Evolutionary conservation across 2,888 invertebrate genomes (phyloP), one percentile per base, ranked within the genome.

Genomic region (Brachylomia viminalis): DNA sequence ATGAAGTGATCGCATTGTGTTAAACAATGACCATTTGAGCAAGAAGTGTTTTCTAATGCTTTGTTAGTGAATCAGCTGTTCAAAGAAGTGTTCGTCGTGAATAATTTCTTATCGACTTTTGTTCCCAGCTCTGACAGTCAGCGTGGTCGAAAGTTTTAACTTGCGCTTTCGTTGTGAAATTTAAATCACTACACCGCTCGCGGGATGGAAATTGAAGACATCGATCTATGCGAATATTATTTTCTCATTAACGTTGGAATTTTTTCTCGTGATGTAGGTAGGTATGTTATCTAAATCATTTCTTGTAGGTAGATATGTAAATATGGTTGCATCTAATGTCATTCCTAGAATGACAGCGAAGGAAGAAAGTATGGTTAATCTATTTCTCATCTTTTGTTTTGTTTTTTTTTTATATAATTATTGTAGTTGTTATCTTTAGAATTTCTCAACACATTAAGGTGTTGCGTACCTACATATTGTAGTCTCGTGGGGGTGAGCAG

Each of bases 131-230:
- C 59, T 17, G 79, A 56, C 62, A 82, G 74, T 64, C 79, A 61
- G 74, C 84, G 72, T 81, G 75, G 75, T 86, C 84, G 88, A 90
- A 89, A 89, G 87, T 89, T 85, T 83, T 73, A 72, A 90, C 90
- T 91, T 90, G 85, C 90, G 75, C 90, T 91, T 91, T 92, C 91
- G 82, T 80, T 83, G 80, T 80, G 88, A 84, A 86, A 88, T 85
- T 82, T 75, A 82, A 84, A 79, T 79, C 72, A 82, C 69, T 70
- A 49, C 74, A 77, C 69, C 66, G 77, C 78, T 78, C 68, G 67
- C 78, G 80, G 54, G 69, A 77, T 80, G 72, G 84, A 87, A 81
- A 84, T 82, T 77, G 70, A 78, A 78, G 54, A 79, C 82, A 77
- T 80, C 66, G 64, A 82, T 84, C 70, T n/a, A 77, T 62, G 75